Evolutionary conservation across 2,888 invertebrate genomes (phyloP), one percentile per base, ranked within the genome.

Genomic region (Ornithoptera priamus): DNA sequence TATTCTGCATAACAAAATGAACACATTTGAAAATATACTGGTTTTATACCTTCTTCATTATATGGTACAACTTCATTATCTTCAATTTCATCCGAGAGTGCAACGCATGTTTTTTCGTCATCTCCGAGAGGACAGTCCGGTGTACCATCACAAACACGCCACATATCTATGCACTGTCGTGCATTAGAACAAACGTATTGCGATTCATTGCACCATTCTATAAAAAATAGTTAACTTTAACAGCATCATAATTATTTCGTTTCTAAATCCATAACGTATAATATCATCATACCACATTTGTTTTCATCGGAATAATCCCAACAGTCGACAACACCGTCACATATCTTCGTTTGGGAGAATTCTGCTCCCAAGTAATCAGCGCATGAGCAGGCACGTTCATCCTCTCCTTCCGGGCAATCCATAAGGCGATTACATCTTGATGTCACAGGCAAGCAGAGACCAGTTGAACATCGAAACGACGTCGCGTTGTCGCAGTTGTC

Each of bases 231-330:
- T 15, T 30, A n/a, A 57, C 22, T 39, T 57, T 50, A 50, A 30
- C 30, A 30, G 30, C 30, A 64, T 24, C 60, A 39, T 22, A 42
- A 17, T 10, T 46, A 36, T 7, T 56, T 18, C 39, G 1, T 53
- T 53, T 10, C 30, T 6, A 62, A 20, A 39, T 15, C 10, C n/a
- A 46, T 1, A 53, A 53, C 18, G 6, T 17, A 6, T 8, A n/a
- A 5, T 6, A 53, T 18, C 53, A 42, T 61, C 86, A 86, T 92
- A 96, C 96, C 96, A 82, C 96, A 96, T 75, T 94, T 93, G 77
- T 94, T 94, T 86, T 96, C 96, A 82, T 96, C 96, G 0, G 96
- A 95, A 80, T 94, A 96, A 82, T 97, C 97, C 94, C 95, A 95
- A 79, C 97, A 97, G 79, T 97, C 96, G 1, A 96, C 94, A 39